These are phyloP conservation scores for Polypedilum vanderplanki DNA, from an alignment of 1,140 invertebrate genomes.

Conservation along the genomic window DNA sequence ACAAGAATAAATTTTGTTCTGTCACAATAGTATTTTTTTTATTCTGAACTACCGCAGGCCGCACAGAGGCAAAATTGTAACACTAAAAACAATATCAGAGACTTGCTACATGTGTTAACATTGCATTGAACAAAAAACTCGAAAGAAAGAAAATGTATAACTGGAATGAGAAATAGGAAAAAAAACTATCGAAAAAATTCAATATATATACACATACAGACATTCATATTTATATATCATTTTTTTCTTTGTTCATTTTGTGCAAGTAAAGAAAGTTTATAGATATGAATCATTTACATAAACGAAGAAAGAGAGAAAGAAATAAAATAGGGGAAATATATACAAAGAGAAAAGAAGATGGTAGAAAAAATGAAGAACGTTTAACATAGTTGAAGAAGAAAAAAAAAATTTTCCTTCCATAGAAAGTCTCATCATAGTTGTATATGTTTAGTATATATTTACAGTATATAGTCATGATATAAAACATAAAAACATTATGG, in stretches of 20 bases:
- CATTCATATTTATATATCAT: neutral
- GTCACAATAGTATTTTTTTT: neutral
- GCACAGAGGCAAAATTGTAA: neutral
- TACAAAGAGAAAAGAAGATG: neutral
- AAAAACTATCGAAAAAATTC: neutral
- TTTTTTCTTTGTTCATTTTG: neutral
- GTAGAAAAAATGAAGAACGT: neutral
- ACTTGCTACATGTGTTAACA: slow-evolving; percentile 7
- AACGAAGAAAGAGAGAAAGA: neutral
- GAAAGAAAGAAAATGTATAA: too few relatives aligned
- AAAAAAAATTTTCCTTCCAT: slow-evolving; percentile 6
- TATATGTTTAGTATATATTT: neutral
- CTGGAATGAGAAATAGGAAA: neutral
- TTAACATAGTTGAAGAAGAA: neutral
- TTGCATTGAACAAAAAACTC: neutral
- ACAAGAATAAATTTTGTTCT: neutral
- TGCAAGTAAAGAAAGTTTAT: neutral
- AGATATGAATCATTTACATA: slow-evolving; percentile 8
- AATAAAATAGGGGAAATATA: too few relatives aligned
- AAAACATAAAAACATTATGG: slow-evolving; percentile 28
- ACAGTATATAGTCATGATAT: slow-evolving; percentile 11
- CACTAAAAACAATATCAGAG: neutral
- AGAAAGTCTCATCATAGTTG: neutral
- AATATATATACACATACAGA: neutral
- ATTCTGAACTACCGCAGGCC: neutral